Evolutionary conservation across 2,113 vertebrate genomes (phyloP).

Genomic region (Apteryx mantelli): DNA sequence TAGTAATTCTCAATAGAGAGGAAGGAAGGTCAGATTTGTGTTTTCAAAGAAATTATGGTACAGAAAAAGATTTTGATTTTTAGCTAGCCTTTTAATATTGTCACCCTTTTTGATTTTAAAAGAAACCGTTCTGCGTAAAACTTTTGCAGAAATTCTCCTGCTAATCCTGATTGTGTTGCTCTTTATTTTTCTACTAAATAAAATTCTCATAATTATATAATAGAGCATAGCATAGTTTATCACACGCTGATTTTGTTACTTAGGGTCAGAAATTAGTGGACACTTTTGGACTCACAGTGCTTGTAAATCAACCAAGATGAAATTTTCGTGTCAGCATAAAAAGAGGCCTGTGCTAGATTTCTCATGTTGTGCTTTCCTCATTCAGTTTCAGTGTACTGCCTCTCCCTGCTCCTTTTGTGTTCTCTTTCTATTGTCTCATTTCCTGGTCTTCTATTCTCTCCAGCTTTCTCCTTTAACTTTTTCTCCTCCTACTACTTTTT

Average conservation of each 20-base stretch:
- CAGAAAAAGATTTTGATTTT: conserved; percentile 53
- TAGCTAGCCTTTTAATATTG: conserved; percentile 44
- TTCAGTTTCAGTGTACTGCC: background rate
- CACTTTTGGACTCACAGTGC: background rate
- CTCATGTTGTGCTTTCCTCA: background rate
- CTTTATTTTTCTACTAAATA: background rate
- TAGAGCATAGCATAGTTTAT: background rate
- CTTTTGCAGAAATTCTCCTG: background rate
- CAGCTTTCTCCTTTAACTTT: background rate
- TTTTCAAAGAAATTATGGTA: conserved; percentile 70
- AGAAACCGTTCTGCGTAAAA: background rate
- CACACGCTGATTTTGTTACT: background rate
- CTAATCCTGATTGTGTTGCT: background rate
- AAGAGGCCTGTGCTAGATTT: background rate
- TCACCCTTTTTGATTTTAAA: background rate
- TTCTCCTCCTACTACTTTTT: background rate
- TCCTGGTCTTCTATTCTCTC: background rate
- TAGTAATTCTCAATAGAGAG: conserved; percentile 57
- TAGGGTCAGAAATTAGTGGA: conserved; percentile 8
- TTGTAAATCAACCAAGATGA: background rate
- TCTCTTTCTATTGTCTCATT: background rate
- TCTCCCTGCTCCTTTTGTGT: background rate
- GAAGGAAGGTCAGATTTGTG: conserved; percentile 27
- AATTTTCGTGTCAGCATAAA: conserved; percentile 28
- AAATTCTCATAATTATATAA: background rate